Evolutionary conservation across 2,888 invertebrate genomes (phyloP).

Genomic region (Spisula solida): DNA sequence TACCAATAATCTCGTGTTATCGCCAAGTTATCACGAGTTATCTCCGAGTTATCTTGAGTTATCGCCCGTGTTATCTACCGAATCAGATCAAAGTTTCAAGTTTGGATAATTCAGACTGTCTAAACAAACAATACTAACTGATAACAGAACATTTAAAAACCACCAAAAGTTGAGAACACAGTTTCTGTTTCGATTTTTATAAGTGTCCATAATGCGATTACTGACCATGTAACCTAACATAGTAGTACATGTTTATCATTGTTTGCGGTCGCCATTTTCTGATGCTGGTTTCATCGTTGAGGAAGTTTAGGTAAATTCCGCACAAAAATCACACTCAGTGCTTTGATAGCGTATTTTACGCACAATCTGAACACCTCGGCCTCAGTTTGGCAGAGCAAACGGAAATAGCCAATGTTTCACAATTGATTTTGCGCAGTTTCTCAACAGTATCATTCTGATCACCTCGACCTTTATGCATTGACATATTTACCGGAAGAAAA

Average conservation of each 20-base stretch:
- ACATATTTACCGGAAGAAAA: too few relatives aligned
- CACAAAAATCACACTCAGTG: neutral
- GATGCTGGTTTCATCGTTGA: neutral
- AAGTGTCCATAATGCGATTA: neutral
- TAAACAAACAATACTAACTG: slow-evolving; percentile 36
- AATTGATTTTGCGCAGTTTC: too few relatives aligned
- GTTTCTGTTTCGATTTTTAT: slow-evolving; percentile 18
- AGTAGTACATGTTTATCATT: neutral
- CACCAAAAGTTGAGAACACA: neutral
- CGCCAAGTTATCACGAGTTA: neutral
- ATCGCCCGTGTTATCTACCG: neutral
- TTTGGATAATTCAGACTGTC: neutral
- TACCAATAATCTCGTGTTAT: neutral
- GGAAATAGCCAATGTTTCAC: too few relatives aligned
- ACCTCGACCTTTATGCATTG: too few relatives aligned
- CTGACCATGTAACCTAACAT: neutral
- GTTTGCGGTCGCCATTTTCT: neutral
- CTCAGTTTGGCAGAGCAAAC: neutral
- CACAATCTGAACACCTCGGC: neutral
- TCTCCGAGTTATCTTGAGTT: neutral
- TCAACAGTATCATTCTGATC: too few relatives aligned
- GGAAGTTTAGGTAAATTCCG: neutral
- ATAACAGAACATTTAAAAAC: slow-evolving; percentile 2
- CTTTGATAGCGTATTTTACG: neutral
- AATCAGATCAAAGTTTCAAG: slow-evolving; percentile 44